phyloP scores from a whole-genome alignment of 1,140 invertebrate species.

The Brachionus calyciflorus region DNA sequence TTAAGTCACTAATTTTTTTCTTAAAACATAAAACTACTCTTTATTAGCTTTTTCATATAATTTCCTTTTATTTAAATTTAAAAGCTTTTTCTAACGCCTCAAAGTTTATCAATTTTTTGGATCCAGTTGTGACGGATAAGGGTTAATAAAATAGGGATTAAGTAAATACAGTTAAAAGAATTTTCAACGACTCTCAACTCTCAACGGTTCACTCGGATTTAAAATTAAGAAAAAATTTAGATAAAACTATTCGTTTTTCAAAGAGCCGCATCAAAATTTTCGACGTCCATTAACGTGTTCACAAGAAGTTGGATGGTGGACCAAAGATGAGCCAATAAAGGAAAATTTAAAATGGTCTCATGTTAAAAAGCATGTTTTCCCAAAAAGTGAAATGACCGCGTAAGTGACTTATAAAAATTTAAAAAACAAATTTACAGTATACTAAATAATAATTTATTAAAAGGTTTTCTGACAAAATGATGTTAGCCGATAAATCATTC shows the following conservation, averaged over 20 bases:
- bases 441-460: not conserved
- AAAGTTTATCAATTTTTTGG: too few relatives aligned
- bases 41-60: too few relatives aligned
- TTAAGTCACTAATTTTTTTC: not conserved
- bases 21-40: not conserved
- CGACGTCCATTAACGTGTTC: slow-evolving; percentile 22
- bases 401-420: not conserved
- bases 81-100: too few relatives aligned
- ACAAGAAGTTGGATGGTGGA: slow-evolving; percentile 41
- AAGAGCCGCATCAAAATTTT: slow-evolving; percentile 34
- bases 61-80: too few relatives aligned
- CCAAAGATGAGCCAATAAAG: slow-evolving; percentile 40
- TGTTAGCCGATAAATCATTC: slow-evolving; percentile 35
- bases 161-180: too few relatives aligned
- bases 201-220: too few relatives aligned
- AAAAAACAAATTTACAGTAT: not conserved
- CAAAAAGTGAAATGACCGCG: slow-evolving; percentile 41
- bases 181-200: too few relatives aligned
- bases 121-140: too few relatives aligned
- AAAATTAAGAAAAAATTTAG: not conserved
- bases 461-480: slow-evolving; percentile 38
- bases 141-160: too few relatives aligned
- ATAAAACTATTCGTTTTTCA: not conserved
- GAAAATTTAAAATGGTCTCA: slow-evolving; percentile 22
- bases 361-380: slow-evolving; percentile 23